Evolutionary conservation across 2,113 vertebrate genomes (phyloP), one percentile per base, ranked within the genome.

Genomic region (Pitta sordida): DNA sequence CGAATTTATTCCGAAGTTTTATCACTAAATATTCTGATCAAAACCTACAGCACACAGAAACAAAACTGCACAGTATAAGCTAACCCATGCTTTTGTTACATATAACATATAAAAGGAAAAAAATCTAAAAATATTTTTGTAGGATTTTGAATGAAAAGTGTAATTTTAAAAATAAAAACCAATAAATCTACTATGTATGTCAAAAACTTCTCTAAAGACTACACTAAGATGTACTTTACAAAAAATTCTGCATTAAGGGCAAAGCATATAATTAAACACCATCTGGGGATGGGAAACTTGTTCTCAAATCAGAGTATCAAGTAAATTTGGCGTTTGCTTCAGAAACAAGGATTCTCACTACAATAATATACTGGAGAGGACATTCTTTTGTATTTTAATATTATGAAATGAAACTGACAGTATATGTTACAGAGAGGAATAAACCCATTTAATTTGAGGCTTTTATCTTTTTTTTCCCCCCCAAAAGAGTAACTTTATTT

Each of bases 301-400:
- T 91, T 96, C 80, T 89, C 51, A 36, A 49, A 49, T 93, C 74
- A 83, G 44, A 83, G 53, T 83, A 96, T 90, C 79, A 95, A 96
- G 88, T 88, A 83, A 83, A 60, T 97, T 83, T 84, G 90, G 88
- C 92, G 82, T 86, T 65, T 88, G 94, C 86, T 94, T 96, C 88
- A 85, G 86, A 91, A 94, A 94, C 70, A 88, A 85, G 93, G 75
- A 75, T 75, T 89, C 78, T 85, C 43, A n/a, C 53, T 65, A 97
- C 85, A 96, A 96, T 95, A 93, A 97, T 88, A 93, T 83, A 97
- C 93, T 95, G 95, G 49, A 96, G 12, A 92, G 89, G 82, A 79
- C 74, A 79, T 65, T 88, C 52, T 76, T 86, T 68, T 81, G 75
- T 75, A 32, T 89, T 93, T 77, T 81, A 80, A 30, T 65, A 86